Evolutionary conservation across 2,113 vertebrate species (phyloP), one percentile per base, ranked within the genome.

Genomic region (Bubo scandiacus): DNA sequence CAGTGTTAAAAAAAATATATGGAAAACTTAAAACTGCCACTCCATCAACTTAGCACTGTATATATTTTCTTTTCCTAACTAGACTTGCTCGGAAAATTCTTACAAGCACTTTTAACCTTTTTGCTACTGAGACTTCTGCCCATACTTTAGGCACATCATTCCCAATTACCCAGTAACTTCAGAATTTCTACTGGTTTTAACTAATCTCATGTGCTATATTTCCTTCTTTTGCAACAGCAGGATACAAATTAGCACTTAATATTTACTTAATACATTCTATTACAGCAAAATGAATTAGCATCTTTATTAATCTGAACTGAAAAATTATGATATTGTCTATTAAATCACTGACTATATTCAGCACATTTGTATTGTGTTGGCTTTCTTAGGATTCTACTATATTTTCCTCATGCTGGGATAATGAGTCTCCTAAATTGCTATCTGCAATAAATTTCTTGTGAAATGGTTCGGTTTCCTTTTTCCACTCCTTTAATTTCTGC

Each of bases 361-460:
- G 40, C 86, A 75, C 59, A 93, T 94, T 97, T 96, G 67, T 88
- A 92, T 91, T 90, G 79, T 92, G 78, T 93, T 95, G 67, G 71
- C 93, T 98, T 97, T 91, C 94, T 98, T 91, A 92, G 65, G 95
- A 97, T 94, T 77, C 85, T 88, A 81, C 82, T 89, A n/a, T 86
- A 80, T 97, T 97, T 96, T 97, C 81, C 85, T 94, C 97, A 96
- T 22, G 77, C 95, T 97, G 96, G 93, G 98, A 98, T 97, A 98
- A 98, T 92, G 90, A 96, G 78, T 91, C 92, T 94, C 78, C 51
- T 90, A 94, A 97, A 97, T 93, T 97, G 92, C 83, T 95, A 91
- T 97, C 96, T 95, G 83, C 94, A 97, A 97, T 96, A 97, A 94
- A 97, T 97, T 97, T 98, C 36, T 96, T 75, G 70, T 90, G 93